These are phyloP conservation scores for Idaea biselata DNA, from an alignment of 2,888 invertebrate species.

Conservation along the genomic window DNA sequence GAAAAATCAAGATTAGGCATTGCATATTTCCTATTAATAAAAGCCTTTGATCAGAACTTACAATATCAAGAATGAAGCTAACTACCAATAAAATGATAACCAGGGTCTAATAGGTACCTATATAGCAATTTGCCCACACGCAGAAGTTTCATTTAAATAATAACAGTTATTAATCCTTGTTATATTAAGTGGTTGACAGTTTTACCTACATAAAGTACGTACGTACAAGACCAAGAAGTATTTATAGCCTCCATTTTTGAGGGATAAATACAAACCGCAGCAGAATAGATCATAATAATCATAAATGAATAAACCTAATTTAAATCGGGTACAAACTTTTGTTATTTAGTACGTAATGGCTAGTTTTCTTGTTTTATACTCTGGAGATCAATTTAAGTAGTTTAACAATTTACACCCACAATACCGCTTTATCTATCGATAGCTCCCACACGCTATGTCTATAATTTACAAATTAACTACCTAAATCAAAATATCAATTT, in stretches of 20 bases:
- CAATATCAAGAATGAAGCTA: too few relatives aligned
- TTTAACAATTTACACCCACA: conserved; percentile 53
- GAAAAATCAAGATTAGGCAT: conserved; percentile 4
- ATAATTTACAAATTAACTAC: conserved; percentile 40
- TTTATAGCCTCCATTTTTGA: too few relatives aligned
- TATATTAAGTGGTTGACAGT: neutral
- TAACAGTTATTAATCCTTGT: conserved; percentile 10
- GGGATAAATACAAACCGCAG: neutral
- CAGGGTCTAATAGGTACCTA: conserved; percentile 4
- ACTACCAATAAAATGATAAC: neutral
- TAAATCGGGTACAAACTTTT: neutral
- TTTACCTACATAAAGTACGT: neutral
- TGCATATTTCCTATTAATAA: neutral
- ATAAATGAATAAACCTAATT: too few relatives aligned
- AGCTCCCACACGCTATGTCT: conserved; percentile 43
- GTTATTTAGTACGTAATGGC: neutral
- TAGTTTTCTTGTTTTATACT: conserved; percentile 19
- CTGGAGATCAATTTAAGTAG: conserved; percentile 35
- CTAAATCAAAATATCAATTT: neutral
- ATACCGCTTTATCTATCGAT: conserved; percentile 24
- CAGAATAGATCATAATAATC: neutral
- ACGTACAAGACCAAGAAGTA: too few relatives aligned
- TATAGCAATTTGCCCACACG: conserved; percentile 7
- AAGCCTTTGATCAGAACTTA: neutral
- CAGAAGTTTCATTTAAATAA: conserved; percentile 18